Percentiles rank a stretch among this genome's conserved stretches.
phyloP scores from a whole-genome alignment of 2,113 vertebrate genomes.

The Lanius ludovicianus region DNA sequence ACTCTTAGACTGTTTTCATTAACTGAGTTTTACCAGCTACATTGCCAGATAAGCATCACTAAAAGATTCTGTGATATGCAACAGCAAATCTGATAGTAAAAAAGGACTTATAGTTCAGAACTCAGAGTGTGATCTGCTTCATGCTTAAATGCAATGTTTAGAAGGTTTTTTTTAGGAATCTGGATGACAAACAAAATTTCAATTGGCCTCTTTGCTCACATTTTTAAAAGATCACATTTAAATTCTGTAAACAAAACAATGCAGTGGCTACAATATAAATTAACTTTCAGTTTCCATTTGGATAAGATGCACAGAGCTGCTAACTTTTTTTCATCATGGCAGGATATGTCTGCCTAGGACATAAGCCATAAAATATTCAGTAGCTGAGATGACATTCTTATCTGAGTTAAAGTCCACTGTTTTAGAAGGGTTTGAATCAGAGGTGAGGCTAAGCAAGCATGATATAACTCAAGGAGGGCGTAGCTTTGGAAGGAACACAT shows the following conservation, averaged over 20 bases:
- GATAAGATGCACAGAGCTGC: background rate
- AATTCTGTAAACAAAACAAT: background rate
- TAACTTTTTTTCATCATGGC: background rate
- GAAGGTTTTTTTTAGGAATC: background rate
- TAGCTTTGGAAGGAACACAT: background rate
- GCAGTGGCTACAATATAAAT: background rate
- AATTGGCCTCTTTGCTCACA: background rate
- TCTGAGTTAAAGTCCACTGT: background rate
- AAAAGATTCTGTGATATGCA: background rate
- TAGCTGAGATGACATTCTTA: background rate
- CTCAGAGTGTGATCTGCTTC: background rate
- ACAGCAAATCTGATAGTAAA: background rate
- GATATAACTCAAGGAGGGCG: fast-evolving
- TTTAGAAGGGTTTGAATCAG: background rate
- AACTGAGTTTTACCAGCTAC: background rate
- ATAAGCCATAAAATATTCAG: background rate
- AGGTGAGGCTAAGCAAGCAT: background rate
- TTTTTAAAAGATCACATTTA: background rate
- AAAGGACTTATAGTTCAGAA: background rate
- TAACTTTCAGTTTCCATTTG: background rate
- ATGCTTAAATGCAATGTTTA: background rate
- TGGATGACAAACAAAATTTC: background rate
- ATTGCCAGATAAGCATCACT: background rate
- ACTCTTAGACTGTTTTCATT: background rate
- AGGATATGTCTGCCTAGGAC: background rate